Conservation (phyloP, 92 coral and sea anemone species). For the Palythoa heliodiscus region DNA sequence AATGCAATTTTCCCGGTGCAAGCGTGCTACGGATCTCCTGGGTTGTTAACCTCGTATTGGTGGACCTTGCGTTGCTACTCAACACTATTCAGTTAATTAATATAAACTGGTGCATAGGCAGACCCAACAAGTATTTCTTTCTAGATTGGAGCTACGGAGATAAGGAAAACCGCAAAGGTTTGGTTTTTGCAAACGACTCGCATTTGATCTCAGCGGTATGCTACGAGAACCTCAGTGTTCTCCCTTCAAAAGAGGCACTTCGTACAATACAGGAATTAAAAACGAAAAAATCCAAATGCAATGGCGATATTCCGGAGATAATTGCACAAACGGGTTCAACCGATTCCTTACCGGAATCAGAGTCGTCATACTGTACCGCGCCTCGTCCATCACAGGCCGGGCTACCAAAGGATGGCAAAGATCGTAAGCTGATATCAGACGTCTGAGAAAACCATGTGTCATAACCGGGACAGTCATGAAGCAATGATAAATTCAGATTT, state of each 20-base stretch:
- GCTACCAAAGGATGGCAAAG: slow-evolving; percentile 12
- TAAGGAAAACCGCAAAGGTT: not conserved
- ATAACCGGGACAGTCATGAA: no score
- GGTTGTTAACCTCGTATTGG: slow-evolving; percentile 57
- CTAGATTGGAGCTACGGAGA: slow-evolving; percentile 38
- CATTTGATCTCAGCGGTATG: slow-evolving; percentile 81
- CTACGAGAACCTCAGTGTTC: slow-evolving; percentile 57
- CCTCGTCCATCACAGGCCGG: slow-evolving; percentile 43
- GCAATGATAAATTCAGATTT: no score
- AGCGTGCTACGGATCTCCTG: slow-evolving; percentile 62
- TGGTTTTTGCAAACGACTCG: slow-evolving; percentile 43
- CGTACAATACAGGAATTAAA: slow-evolving; percentile 15
- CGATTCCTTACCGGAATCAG: slow-evolving; percentile 34
- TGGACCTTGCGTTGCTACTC: slow-evolving; percentile 66
- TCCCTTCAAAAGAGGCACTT: slow-evolving; percentile 49
- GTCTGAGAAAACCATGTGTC: not conserved
- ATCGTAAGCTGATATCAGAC: slow-evolving; percentile 15
- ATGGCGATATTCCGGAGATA: not conserved
- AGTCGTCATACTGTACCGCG: slow-evolving; percentile 40
- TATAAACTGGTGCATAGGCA: slow-evolving; percentile 69
- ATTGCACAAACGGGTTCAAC: slow-evolving; percentile 2
- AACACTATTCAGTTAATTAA: slow-evolving; percentile 68
- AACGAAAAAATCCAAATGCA: not conserved
- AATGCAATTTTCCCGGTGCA: slow-evolving; percentile 64
- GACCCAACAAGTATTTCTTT: slow-evolving; percentile 66